phyloP scores from a whole-genome alignment of 2,888 invertebrate species.

The Cheilosia impressa region DNA sequence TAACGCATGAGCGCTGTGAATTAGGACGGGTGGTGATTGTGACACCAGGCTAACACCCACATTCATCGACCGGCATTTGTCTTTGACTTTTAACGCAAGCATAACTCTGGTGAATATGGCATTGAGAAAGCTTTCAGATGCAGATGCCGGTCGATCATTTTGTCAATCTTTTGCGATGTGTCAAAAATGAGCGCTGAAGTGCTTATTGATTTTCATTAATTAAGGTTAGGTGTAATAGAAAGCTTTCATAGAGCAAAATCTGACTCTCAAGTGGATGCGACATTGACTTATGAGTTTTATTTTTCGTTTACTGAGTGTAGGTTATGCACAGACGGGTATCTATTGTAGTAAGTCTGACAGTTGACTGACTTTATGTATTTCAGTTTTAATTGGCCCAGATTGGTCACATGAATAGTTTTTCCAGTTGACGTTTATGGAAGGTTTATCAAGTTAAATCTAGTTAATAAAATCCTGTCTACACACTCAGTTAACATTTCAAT shows the following conservation, averaged over 20 bases:
- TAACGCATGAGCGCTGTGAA: conserved; percentile 62
- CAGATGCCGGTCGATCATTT: conserved; percentile 40
- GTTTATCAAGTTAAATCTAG: too few relatives aligned
- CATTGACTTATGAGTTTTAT: background rate
- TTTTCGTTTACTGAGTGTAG: background rate
- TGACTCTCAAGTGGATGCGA: background rate
- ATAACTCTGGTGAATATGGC: background rate
- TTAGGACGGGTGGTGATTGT: conserved; percentile 41
- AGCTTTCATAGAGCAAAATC: conserved; percentile 5
- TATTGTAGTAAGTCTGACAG: too few relatives aligned
- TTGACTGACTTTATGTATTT: too few relatives aligned
- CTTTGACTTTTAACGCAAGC: conserved; percentile 13
- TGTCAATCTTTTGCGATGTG: background rate
- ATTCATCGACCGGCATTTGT: conserved; percentile 53
- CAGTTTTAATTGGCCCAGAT: too few relatives aligned
- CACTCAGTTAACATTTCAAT: too few relatives aligned
- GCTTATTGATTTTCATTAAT: conserved; percentile 20
- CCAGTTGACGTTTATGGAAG: too few relatives aligned
- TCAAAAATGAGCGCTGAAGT: background rate
- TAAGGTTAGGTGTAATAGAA: conserved; percentile 4
- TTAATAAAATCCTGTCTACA: too few relatives aligned
- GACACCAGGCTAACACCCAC: conserved; percentile 35
- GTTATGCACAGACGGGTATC: too few relatives aligned
- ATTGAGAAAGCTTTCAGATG: conserved; percentile 36
- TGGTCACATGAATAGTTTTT: too few relatives aligned